phyloP scores from a whole-genome alignment of 2,888 invertebrate genomes.

The Brachyptera putata region DNA sequence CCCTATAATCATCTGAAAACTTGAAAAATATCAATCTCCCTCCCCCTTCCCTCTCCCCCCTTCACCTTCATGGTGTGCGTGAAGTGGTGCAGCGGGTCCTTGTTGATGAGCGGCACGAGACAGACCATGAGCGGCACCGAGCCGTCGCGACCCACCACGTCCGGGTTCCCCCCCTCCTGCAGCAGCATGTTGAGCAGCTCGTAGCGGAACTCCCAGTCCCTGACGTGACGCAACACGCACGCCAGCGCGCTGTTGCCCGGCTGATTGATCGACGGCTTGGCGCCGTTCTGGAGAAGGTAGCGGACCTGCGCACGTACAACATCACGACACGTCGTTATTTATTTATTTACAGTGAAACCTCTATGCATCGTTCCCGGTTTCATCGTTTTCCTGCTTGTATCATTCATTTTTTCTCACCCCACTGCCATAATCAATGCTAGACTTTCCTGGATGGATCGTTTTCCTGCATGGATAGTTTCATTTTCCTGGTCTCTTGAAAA shows the following conservation, averaged over 20 bases:
- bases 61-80: slow-evolving; percentile 69
- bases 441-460: too few relatives aligned
- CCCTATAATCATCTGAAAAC: too few relatives aligned
- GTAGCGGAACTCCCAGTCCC: slow-evolving; percentile 64
- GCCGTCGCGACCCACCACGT: slow-evolving; percentile 66
- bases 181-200: slow-evolving; percentile 57
- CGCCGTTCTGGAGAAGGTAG: slow-evolving; percentile 58
- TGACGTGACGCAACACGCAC: slow-evolving; percentile 64
- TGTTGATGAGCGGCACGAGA: slow-evolving; percentile 68
- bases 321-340: too few relatives aligned
- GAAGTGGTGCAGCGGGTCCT: slow-evolving; percentile 66
- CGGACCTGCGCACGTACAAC: slow-evolving; percentile 41
- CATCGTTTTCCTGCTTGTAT: too few relatives aligned
- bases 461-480: too few relatives aligned
- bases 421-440: too few relatives aligned
- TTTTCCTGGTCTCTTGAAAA: too few relatives aligned
- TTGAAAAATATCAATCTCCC: too few relatives aligned
- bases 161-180: slow-evolving; percentile 59
- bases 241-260: slow-evolving; percentile 64
- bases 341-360: too few relatives aligned
- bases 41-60: too few relatives aligned
- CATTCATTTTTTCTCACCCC: too few relatives aligned
- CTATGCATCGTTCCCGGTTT: too few relatives aligned
- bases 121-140: slow-evolving; percentile 71
- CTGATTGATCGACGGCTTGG: slow-evolving; percentile 64